Conservation (phyloP, 1,140 invertebrate genomes). For the Drosophila saltans region DNA sequence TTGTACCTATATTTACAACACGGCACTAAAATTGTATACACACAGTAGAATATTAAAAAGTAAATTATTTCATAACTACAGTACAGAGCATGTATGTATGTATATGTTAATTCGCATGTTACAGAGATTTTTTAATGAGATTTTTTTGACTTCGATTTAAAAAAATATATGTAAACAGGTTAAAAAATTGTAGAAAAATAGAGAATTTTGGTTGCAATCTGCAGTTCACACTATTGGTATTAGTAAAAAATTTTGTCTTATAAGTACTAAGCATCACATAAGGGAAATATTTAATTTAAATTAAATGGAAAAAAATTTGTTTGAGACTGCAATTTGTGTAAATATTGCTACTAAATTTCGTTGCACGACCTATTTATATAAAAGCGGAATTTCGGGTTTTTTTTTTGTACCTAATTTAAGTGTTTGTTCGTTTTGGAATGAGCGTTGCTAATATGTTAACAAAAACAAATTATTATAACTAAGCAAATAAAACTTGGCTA, state of each 20-base stretch:
- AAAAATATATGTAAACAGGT: not conserved
- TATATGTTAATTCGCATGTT: too few species aligned
- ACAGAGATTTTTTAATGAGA: not conserved
- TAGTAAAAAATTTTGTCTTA: not conserved
- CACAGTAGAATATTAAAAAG: not conserved
- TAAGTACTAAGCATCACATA: not conserved
- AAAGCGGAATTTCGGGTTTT: too few species aligned
- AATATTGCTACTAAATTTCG: not conserved
- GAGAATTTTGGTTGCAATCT: not conserved
- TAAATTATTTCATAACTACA: too few species aligned
- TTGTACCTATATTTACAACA: not conserved
- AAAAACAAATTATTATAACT: constrained; percentile 1
- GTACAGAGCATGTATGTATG: too few species aligned
- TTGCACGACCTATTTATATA: not conserved
- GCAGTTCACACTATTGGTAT: not conserved
- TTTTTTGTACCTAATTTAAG: too few species aligned
- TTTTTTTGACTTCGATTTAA: not conserved
- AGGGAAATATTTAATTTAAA: not conserved
- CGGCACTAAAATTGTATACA: constrained; percentile 7
- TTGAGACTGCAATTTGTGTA: not conserved
- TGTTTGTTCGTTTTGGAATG: constrained; percentile 15
- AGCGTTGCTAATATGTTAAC: not conserved
- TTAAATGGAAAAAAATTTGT: not conserved
- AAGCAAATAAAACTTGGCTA: not conserved
- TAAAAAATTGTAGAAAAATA: constrained; percentile 1